Percentiles rank a stretch among this genome's conserved stretches.
Conservation (phyloP, 2,113 vertebrate genomes). For the Phylloscopus trochilus region DNA sequence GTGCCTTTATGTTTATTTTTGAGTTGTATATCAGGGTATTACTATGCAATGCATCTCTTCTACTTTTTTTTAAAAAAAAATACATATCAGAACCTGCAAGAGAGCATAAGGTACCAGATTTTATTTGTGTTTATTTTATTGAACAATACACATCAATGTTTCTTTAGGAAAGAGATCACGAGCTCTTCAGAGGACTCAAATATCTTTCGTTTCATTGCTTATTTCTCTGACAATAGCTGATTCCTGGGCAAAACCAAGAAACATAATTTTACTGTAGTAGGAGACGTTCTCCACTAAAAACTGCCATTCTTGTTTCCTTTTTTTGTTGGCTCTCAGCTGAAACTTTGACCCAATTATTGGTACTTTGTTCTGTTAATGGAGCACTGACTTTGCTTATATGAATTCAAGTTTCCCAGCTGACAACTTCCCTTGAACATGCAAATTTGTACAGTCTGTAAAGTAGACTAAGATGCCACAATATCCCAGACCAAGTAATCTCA, state of each 20-base stretch:
- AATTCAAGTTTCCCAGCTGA: background rate
- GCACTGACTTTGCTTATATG: background rate
- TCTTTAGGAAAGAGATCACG: background rate
- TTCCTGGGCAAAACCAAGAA: background rate
- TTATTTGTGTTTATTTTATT: background rate
- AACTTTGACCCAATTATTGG: background rate
- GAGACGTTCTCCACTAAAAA: background rate
- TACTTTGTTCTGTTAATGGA: background rate
- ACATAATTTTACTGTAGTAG: background rate
- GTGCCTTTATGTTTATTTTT: background rate
- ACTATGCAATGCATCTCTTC: fast-evolving
- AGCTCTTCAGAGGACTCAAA: background rate
- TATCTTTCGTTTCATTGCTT: background rate
- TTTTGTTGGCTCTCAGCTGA: background rate
- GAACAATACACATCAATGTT: background rate
- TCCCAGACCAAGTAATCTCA: background rate
- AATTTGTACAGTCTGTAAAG: background rate
- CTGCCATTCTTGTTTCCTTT: background rate
- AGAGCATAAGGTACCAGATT: background rate
- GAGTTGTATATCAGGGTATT: background rate
- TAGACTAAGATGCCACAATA: background rate
- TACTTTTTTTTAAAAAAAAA: fast-evolving
- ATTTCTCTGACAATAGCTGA: background rate
- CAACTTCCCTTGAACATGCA: background rate
- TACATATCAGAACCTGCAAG: background rate